Base-by-base conservation (phyloP, 2,888 invertebrate species). In the Drosophila atroscutellata region DNA sequence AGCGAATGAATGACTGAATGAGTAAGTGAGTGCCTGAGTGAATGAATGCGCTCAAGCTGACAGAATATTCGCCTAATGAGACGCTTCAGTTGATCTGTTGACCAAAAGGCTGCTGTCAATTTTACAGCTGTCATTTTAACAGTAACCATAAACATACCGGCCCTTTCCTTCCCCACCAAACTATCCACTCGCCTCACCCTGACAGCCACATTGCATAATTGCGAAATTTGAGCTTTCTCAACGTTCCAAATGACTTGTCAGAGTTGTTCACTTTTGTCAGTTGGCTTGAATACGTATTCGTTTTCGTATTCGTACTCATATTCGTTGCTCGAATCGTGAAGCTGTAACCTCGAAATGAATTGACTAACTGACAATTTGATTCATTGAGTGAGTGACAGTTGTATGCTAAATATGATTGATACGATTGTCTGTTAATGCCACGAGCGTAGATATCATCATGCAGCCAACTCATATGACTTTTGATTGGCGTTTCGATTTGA, bases 371-470 rank as follows among this genome's bases (percentile, higher is more conserved):
- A 76, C 54, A 45, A 50, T 55, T 34, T 80, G 75, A 71, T 20
- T 66, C 61, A 66, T 34, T 56, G 85, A 81, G 30, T 61, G 67
- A 67, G 55, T 60, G 78, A 76, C 89, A 90, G 75, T 85, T 85
- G 67, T 90, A 75, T 89, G 89, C 82, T 84, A 86, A 86, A 90
- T 77, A 88, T 86, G 90, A 86, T 86, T 90, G 90, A 86, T 90
- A 77, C 58, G 60, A 71, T 79, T 78, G 73, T 77, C 58, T 47
- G 52, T 50, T 77, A 81, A 77, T 77, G 81, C 78, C 77, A 58
- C 56, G 57, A 68, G 42, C 66, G 24, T 61, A 50, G 55, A 65
- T 66, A 80, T 72, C 77, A 76, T 78, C 79, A 72, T 65, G 66
- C 47, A 56, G 64, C 26, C 66, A 42, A 42, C 24, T 39, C 20